phyloP scores from a whole-genome alignment of 2,113 vertebrate species.

The Hucho hucho region DNA sequence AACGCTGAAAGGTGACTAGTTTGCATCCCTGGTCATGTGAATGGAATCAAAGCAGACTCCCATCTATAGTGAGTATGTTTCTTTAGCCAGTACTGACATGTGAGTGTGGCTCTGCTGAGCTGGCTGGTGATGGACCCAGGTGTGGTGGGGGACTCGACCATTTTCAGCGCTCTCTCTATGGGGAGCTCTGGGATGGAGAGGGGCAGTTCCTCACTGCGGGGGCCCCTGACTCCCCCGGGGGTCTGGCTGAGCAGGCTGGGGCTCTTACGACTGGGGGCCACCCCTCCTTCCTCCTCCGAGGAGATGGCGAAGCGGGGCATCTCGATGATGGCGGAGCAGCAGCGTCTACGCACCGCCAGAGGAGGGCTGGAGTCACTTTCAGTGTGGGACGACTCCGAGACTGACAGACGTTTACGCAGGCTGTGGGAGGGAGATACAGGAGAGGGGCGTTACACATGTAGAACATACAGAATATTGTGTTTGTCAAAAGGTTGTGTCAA shows the following conservation, averaged over 20 bases:
- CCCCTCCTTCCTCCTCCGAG: slow-evolving; percentile 78
- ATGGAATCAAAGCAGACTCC: no score
- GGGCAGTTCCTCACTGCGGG: slow-evolving; percentile 75
- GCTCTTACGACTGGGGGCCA: slow-evolving; percentile 58
- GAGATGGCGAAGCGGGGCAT: slow-evolving; percentile 89
- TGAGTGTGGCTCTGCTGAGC: slow-evolving; percentile 63
- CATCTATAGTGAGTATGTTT: no score
- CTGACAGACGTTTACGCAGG: slow-evolving; percentile 89
- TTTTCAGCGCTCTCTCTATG: slow-evolving; percentile 79
- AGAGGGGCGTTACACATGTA: not conserved
- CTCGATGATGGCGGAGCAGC: slow-evolving; percentile 89
- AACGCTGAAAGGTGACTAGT: no score
- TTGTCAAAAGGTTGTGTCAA: no score
- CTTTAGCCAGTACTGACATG: slow-evolving; percentile 63
- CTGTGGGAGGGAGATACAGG: slow-evolving; percentile 57
- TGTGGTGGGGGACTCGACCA: slow-evolving; percentile 76
- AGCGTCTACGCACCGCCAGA: slow-evolving; percentile 85
- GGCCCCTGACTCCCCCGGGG: slow-evolving; percentile 57
- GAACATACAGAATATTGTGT: not conserved
- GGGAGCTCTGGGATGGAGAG: slow-evolving; percentile 81
- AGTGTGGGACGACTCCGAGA: slow-evolving; percentile 95
- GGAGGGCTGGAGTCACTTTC: slow-evolving; percentile 97
- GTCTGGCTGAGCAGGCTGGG: slow-evolving; percentile 60
- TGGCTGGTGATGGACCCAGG: slow-evolving; percentile 69
- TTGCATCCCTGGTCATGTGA: no score